Evolutionary conservation across 2,113 vertebrate species (phyloP).

Genomic region (Mormyrus iriodes): DNA sequence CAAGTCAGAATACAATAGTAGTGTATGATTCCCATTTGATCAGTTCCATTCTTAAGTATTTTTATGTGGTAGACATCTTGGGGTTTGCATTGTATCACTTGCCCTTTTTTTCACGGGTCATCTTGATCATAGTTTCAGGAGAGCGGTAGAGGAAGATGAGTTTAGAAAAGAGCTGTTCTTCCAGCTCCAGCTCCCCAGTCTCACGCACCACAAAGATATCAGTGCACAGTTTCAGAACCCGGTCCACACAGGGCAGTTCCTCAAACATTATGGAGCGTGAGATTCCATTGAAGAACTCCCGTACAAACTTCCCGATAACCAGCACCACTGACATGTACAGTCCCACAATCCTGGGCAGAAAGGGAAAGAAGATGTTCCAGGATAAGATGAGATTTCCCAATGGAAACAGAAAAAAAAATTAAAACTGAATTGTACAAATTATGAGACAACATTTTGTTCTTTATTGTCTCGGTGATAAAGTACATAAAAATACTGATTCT

Average conservation of each 20-base stretch:
- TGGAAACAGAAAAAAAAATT: neutral
- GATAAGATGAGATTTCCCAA: neutral
- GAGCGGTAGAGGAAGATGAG: conserved; percentile 60
- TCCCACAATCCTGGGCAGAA: conserved; percentile 53
- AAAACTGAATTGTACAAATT: neutral
- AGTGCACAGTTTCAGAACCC: conserved; percentile 60
- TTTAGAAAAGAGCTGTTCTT: conserved; percentile 68
- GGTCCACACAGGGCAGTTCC: conserved; percentile 66
- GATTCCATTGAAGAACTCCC: conserved; percentile 68
- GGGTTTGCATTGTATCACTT: conserved; percentile 29
- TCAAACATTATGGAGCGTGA: conserved; percentile 71
- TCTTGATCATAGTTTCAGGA: conserved; percentile 62
- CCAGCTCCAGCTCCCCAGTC: conserved; percentile 68
- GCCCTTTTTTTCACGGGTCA: conserved; percentile 57
- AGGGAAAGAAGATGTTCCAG: neutral
- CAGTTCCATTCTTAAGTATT: neutral
- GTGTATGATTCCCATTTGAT: neutral
- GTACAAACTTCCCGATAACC: conserved; percentile 69
- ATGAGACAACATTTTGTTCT: neutral
- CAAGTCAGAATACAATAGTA: neutral
- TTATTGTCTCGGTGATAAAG: neutral
- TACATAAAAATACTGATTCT: neutral
- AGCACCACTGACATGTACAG: conserved; percentile 69
- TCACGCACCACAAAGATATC: conserved; percentile 64
- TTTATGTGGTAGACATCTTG: neutral